Conservation (phyloP, 2,888 invertebrate species). For the Cylindroiulus punctatus region DNA sequence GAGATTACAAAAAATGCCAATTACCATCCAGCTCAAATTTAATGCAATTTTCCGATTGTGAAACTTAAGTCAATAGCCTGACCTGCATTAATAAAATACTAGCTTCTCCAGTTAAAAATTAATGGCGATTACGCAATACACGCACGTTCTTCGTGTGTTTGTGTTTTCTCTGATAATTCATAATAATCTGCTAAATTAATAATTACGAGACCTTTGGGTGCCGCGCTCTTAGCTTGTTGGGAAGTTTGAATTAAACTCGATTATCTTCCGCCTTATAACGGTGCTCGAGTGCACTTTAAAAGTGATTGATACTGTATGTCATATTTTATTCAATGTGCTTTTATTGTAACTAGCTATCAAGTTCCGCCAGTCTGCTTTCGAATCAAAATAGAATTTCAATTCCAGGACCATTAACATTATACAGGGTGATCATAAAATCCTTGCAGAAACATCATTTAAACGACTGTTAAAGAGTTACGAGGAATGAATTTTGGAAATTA, state of each 20-base stretch:
- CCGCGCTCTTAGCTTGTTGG: background rate
- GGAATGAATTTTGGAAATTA: no score
- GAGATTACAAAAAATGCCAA: background rate
- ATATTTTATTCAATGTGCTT: background rate
- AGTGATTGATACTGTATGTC: background rate
- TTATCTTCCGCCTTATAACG: background rate
- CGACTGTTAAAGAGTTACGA: no score
- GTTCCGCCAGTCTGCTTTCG: no score
- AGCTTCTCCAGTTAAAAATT: background rate
- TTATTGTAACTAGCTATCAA: no score
- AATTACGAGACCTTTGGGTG: background rate
- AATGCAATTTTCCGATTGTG: background rate
- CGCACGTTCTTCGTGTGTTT: background rate
- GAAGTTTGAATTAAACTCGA: conserved; percentile 14
- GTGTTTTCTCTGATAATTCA: background rate
- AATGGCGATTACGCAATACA: background rate
- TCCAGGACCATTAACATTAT: no score
- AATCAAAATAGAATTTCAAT: no score
- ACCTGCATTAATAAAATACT: conserved; percentile 10
- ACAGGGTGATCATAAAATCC: no score
- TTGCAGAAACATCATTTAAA: no score
- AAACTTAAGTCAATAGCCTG: background rate
- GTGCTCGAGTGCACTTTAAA: background rate
- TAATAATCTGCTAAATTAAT: conserved; percentile 1
- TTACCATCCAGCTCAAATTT: background rate